Evolutionary conservation across 1,140 invertebrate species (phyloP).

Genomic region (Phthorimaea operculella): DNA sequence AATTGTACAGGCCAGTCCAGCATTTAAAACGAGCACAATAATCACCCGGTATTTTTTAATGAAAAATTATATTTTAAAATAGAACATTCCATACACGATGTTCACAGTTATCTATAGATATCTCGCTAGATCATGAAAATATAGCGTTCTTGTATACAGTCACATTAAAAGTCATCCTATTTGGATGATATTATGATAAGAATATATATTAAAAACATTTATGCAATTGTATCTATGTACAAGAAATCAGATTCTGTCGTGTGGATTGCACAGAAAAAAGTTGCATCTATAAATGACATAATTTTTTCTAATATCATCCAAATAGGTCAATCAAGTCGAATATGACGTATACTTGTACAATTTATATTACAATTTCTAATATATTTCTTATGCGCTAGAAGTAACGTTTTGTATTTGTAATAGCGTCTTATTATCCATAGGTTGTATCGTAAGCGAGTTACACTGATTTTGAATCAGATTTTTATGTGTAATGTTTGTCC

Average conservation of each 20-base stretch:
- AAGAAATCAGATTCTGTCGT: too few species aligned
- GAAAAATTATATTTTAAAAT: slow-evolving; percentile 8
- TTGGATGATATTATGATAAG: too few species aligned
- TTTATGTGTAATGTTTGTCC: slow-evolving; percentile 22
- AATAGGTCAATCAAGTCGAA: neutral
- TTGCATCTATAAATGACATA: neutral
- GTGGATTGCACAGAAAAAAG: too few species aligned
- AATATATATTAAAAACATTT: too few species aligned
- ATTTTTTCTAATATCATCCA: slow-evolving; percentile 8
- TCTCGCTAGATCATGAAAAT: slow-evolving; percentile 26
- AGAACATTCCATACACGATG: slow-evolving; percentile 33
- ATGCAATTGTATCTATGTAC: too few species aligned
- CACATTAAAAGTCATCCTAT: too few species aligned
- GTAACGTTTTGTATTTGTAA: slow-evolving; percentile 30
- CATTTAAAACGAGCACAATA: slow-evolving; percentile 21
- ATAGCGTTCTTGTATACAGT: slow-evolving; percentile 21
- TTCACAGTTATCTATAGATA: slow-evolving; percentile 11
- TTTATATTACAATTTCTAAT: slow-evolving; percentile 33
- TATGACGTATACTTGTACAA: neutral
- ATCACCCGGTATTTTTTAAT: slow-evolving; percentile 4
- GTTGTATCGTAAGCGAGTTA: slow-evolving; percentile 21
- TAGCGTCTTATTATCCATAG: slow-evolving; percentile 9
- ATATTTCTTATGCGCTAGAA: slow-evolving; percentile 48
- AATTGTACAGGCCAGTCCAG: slow-evolving; percentile 31
- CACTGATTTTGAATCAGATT: slow-evolving; percentile 50